These are phyloP conservation scores for Orbicella faveolata DNA, from an alignment of 64 coral and sea anemone genomes.

Conservation along the genomic window DNA sequence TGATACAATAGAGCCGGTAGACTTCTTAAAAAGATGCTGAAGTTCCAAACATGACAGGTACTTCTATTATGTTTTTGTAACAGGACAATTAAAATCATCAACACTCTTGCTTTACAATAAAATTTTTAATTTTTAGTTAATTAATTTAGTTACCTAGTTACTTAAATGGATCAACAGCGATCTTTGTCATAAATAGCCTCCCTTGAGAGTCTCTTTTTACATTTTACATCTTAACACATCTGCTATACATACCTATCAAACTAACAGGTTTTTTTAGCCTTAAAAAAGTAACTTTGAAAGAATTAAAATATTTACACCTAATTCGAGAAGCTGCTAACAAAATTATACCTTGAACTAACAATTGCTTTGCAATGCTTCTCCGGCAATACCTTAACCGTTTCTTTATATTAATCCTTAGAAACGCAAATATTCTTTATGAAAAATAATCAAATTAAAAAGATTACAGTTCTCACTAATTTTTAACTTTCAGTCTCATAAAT, in stretches of 20 bases:
- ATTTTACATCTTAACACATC: not conserved
- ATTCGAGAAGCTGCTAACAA: not conserved
- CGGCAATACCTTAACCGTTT: not conserved
- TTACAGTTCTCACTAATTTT: not conserved
- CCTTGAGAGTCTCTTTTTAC: too few relatives aligned
- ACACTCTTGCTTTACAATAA: too few relatives aligned
- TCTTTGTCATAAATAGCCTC: not conserved
- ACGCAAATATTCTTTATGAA: not conserved
- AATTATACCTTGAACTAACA: not conserved
- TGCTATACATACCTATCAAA: not conserved
- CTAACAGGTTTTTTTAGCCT: not conserved
- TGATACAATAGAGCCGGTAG: too few relatives aligned
- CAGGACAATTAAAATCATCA: too few relatives aligned
- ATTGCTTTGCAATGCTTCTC: not conserved
- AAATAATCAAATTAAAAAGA: not conserved
- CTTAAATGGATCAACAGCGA: not conserved
- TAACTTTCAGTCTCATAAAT: not conserved
- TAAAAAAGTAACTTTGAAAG: slow-evolving; percentile 29
- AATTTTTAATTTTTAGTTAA: too few relatives aligned
- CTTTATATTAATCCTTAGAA: not conserved
- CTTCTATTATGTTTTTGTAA: too few relatives aligned
- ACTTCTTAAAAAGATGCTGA: too few relatives aligned
- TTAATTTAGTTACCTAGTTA: too few relatives aligned
- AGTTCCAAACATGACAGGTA: too few relatives aligned
- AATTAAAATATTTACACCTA: not conserved